These are phyloP conservation scores for Limosa lapponica DNA, from an alignment of 2,797 vertebrate species.

Conservation along the genomic window DNA sequence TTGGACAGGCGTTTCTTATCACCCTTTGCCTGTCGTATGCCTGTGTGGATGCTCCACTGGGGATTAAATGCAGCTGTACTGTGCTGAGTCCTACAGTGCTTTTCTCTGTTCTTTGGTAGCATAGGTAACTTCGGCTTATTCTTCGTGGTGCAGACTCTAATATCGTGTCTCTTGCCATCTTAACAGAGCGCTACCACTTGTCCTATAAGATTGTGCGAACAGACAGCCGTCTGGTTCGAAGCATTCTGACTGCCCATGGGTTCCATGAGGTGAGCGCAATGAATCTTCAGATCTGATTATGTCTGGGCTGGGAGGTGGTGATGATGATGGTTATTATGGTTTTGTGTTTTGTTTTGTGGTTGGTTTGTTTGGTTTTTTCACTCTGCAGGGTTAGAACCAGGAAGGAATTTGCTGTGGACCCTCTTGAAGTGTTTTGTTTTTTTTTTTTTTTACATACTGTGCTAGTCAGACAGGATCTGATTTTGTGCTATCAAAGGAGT, in stretches of 20 bases:
- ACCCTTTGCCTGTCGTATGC: background rate
- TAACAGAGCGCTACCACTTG: slow-evolving; percentile 88
- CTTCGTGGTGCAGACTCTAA: background rate
- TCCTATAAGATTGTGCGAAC: slow-evolving; percentile 97
- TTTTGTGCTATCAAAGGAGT: background rate
- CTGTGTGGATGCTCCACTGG: background rate
- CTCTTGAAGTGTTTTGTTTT: background rate
- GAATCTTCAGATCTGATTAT: background rate
- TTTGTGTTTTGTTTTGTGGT: background rate
- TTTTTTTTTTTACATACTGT: background rate
- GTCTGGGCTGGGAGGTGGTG: background rate
- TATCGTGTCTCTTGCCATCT: background rate
- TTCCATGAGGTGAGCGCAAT: slow-evolving; percentile 89
- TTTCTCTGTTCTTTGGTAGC: background rate
- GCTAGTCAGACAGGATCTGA: background rate
- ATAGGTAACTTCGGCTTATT: background rate
- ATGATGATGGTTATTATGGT: background rate
- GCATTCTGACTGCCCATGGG: slow-evolving; percentile 91
- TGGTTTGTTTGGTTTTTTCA: background rate
- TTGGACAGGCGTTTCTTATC: background rate
- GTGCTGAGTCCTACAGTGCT: background rate
- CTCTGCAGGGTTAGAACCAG: background rate
- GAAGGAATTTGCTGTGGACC: background rate
- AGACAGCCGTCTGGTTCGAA: slow-evolving; percentile 94
- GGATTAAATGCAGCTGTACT: background rate